phyloP scores from a whole-genome alignment of 2,888 invertebrate species.

The Campoletis raptor region DNA sequence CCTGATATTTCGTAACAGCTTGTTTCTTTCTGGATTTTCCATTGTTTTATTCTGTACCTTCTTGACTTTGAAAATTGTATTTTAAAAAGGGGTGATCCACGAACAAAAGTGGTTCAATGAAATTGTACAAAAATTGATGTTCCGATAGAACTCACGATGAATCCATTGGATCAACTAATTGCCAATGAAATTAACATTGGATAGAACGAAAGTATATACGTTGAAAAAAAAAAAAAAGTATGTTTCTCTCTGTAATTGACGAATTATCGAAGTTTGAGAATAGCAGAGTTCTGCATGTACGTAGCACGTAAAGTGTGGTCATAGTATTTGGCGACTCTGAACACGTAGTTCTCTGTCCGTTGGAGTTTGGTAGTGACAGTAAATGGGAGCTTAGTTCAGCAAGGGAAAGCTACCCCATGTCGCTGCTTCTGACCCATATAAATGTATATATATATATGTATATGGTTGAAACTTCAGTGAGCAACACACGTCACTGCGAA shows the following conservation, averaged over 20 bases:
- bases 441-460: not conserved
- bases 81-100: not conserved
- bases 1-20: not conserved
- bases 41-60: not conserved
- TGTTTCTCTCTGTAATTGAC: constrained; percentile 3
- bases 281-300: not conserved
- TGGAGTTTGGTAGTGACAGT: constrained; percentile 47
- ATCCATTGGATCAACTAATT: not conserved
- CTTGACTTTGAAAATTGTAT: not conserved
- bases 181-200: not conserved
- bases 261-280: constrained; percentile 24
- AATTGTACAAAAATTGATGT: not conserved
- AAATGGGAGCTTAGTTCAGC: constrained; percentile 46
- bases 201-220: not conserved
- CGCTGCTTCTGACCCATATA: constrained; percentile 35
- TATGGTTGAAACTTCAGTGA: constrained; percentile 32
- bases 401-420: constrained; percentile 41
- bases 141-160: not conserved
- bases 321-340: constrained; percentile 40
- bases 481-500: constrained; percentile 67
- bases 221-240: constrained; percentile 7
- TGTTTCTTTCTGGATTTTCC: not conserved
- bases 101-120: not conserved
- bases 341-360: constrained; percentile 53
- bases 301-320: not conserved